Percentiles rank a stretch among this genome's conserved stretches.
Conservation (phyloP, 2,113 vertebrate genomes). For the Capreolus pygargus region DNA sequence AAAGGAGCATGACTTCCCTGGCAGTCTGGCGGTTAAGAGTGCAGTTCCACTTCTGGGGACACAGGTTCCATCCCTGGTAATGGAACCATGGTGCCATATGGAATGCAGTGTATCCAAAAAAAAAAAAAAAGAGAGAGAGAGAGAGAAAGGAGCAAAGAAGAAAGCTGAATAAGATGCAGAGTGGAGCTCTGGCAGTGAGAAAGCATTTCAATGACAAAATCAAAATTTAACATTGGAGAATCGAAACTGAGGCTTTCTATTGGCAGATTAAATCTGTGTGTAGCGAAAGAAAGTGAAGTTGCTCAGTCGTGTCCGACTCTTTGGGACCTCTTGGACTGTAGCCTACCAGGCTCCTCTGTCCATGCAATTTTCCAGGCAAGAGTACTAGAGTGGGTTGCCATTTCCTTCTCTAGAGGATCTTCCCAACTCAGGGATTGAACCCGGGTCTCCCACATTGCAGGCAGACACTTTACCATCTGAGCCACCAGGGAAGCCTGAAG, state of each 20-base stretch:
- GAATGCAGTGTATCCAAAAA: neutral
- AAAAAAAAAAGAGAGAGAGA: neutral
- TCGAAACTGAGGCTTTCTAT: neutral
- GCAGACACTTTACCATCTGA: neutral
- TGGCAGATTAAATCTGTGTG: neutral
- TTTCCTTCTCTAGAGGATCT: neutral
- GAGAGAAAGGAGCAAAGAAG: neutral
- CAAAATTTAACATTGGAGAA: neutral
- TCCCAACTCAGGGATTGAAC: neutral
- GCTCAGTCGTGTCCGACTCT: neutral
- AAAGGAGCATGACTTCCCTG: neutral
- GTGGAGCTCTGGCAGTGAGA: neutral
- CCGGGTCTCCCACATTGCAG: accelerated
- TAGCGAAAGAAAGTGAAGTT: neutral
- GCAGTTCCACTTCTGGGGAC: neutral
- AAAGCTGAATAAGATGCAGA: neutral
- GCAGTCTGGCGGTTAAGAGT: neutral
- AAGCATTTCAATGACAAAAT: neutral
- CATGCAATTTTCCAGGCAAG: neutral
- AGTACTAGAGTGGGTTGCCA: neutral
- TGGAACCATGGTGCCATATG: neutral
- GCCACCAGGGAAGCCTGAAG: neutral
- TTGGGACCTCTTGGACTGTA: neutral
- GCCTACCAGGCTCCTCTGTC: neutral
- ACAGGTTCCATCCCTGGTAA: neutral